Conservation (phyloP, 2,113 vertebrate species). For the Aythya baeri region DNA sequence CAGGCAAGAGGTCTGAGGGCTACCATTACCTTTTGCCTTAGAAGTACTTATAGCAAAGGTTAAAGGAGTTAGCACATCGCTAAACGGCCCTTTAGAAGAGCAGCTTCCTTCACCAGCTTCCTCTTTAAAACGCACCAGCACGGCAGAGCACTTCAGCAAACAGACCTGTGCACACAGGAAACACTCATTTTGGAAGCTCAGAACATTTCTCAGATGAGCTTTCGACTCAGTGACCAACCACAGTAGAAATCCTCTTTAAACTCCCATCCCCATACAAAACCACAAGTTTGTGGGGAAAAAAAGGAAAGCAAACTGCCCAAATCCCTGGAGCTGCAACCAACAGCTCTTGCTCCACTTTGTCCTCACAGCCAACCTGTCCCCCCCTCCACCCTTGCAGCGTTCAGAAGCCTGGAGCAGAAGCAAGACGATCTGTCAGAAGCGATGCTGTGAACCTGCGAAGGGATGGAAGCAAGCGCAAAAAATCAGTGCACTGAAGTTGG, state of each 20-base stretch:
- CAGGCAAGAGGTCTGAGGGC: not conserved
- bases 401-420: not conserved
- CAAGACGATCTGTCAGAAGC: not conserved
- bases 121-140: not conserved
- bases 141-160: not conserved
- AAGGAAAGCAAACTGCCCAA: fast-evolving
- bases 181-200: not conserved
- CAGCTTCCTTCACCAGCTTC: not conserved
- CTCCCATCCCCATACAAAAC: not conserved
- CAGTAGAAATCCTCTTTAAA: not conserved
- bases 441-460: not conserved
- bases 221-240: not conserved
- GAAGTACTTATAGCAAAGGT: not conserved
- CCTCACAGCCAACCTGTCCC: not conserved
- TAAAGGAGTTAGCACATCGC: not conserved
- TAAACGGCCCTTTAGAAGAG: not conserved
- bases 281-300: not conserved
- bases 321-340: not conserved
- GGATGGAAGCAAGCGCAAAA: not conserved
- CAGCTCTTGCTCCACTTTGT: fast-evolving
- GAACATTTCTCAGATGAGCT: not conserved
- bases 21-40: not conserved
- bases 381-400: fast-evolving
- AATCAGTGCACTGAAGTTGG: too few relatives aligned
- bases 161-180: fast-evolving